Evolutionary conservation across 2,888 invertebrate species (phyloP).

Genomic region (Plutella xylostella): DNA sequence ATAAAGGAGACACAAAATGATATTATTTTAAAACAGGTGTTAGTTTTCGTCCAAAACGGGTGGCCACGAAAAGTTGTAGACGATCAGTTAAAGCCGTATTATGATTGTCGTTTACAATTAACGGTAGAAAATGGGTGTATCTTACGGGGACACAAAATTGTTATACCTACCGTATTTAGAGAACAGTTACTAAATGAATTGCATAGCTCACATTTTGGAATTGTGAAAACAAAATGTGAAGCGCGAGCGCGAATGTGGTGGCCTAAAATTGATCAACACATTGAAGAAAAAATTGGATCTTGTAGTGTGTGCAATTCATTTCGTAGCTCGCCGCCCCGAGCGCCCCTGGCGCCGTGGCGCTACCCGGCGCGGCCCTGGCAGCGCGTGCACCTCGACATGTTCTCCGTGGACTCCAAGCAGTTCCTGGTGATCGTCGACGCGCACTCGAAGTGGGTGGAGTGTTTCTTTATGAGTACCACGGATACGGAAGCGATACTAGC

Average conservation of each 20-base stretch:
- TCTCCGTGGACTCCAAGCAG: conserved; percentile 2
- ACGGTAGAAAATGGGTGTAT: conserved; percentile 9
- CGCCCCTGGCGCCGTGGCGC: conserved; percentile 15
- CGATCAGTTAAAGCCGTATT: conserved; percentile 4
- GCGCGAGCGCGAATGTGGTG: too few relatives aligned
- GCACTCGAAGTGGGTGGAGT: conserved; percentile 14
- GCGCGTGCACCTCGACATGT: conserved; percentile 15
- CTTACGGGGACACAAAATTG: conserved; percentile 9
- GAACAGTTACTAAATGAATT: conserved; percentile 14
- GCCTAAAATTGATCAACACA: conserved; percentile 12
- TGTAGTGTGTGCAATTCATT: conserved; percentile 10
- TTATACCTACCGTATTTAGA: conserved; percentile 8
- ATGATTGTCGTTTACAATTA: neutral
- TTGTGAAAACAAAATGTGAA: conserved; percentile 16
- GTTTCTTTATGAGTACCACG: conserved; percentile 10
- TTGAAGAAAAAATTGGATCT: conserved; percentile 14
- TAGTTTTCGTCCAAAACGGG: neutral
- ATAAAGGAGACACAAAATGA: neutral
- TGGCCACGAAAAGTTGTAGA: neutral
- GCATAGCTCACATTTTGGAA: conserved; percentile 13
- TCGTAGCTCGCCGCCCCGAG: conserved; percentile 11
- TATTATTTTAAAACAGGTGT: conserved; percentile 1
- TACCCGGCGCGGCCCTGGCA: conserved; percentile 8
- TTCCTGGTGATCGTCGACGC: conserved; percentile 14
- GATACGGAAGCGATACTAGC: conserved; percentile 6